Base-by-base conservation (phyloP, 2,797 vertebrate genomes). In the Yasuhikotakia modesta region DNA sequence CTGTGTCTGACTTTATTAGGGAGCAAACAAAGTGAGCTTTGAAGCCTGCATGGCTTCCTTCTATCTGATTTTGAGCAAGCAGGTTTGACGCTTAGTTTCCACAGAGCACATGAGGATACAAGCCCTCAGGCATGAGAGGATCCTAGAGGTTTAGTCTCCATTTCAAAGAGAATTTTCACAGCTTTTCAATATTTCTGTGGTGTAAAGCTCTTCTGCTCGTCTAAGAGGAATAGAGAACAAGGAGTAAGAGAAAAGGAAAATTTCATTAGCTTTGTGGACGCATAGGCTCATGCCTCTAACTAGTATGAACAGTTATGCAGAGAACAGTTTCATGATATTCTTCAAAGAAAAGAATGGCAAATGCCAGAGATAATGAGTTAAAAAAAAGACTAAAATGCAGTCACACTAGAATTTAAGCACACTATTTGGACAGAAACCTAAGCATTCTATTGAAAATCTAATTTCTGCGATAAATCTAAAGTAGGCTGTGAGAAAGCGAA, bases 121-220 rank as follows among this genome's bases (percentile, higher is more conserved):
- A 2, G 35, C 73, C 73, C 73, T 57, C 50, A 12, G 73, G 73
- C 73, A 66, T 39, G 35, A 74, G 73, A 57, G 63, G 35, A 57
- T 5, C 22, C 11, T 10, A 55, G 50, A 64, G 32, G 50, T 75
- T 75, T 57, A 57, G 21, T 75, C 61, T 75, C 63, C 16, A 75
- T 75, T 66, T 75, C 73, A 75, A 75, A 75, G 50, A 67, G 50
- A 66, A 75, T 75, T 75, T 65, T 75, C 27, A 50, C 73, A 45
- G 63, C 17, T 22, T 66, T 22, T 66, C 22, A 4, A 57, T 57
- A 65, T 75, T 75, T 66, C 73, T 75, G 73, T 27, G 50, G 35
- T 75, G 63, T 57, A 35, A 27, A 75, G 50, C 50, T 19, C 48
- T 39, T 24, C 61, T 53, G 39, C 12, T 45, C 63, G 7, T 45